A percentile compares a stretch with the other conserved stretches of the same genome.
These are phyloP conservation scores for Leucopternis melanops DNA, from an alignment of 2,113 vertebrate genomes.

Conservation along the genomic window DNA sequence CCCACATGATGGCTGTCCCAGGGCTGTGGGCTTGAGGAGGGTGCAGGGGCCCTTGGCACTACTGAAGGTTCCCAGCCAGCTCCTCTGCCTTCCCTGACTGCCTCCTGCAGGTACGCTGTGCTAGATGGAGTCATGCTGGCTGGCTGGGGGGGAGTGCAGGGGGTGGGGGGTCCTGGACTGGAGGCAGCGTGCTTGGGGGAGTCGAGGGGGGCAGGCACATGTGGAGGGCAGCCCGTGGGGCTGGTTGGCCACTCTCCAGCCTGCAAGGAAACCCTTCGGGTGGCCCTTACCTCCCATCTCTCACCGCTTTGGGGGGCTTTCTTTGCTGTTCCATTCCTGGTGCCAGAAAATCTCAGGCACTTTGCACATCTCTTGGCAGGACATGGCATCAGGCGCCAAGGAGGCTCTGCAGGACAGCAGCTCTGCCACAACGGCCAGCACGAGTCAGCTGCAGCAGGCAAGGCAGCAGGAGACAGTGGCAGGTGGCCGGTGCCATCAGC, in stretches of 20 bases:
- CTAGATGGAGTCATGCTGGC: neutral
- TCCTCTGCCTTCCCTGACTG: accelerated
- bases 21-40: neutral
- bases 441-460: neutral
- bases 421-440: accelerated
- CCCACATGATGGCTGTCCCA: neutral
- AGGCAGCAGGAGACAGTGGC: neutral
- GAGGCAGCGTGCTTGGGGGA: too few relatives aligned
- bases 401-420: neutral
- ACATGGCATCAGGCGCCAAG: neutral
- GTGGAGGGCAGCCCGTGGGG: neutral
- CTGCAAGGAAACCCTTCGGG: neutral
- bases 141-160: too few relatives aligned
- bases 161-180: neutral
- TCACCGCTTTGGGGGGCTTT: neutral
- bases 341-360: neutral
- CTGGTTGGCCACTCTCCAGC: neutral
- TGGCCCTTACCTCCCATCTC: neutral
- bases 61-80: neutral
- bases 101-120: neutral
- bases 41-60: neutral
- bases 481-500: neutral
- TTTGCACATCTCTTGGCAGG: neutral
- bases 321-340: neutral
- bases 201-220: neutral